Evolutionary conservation across 2,888 invertebrate genomes (phyloP), one percentile per base, ranked within the genome.

Genomic region (Synanthedon myopaeformis): DNA sequence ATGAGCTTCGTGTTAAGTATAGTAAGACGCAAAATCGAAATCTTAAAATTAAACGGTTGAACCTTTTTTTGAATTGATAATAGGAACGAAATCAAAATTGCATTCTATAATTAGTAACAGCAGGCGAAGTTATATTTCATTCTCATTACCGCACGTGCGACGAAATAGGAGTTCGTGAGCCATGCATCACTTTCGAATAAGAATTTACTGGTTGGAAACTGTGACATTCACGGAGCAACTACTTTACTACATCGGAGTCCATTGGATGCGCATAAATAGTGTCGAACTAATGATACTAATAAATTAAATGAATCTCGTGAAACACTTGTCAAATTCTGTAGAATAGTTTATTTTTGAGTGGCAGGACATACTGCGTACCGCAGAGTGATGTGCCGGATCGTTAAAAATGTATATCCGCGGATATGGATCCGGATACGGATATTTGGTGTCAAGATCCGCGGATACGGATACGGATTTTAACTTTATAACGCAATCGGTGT

Each of bases 161-260:
- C 64, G 65, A 68, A 73, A 72, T 72, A 68, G 64, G 66, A 73
- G 65, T 69, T 75, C 76, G 78, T 74, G 75, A 74, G 68, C 66
- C 70, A 72, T 72, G 72, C 69, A 72, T 76, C 70, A 72, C 74
- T 75, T 76, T 80, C 77, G 65, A 74, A 73, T 72, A 69, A 74
- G 76, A 79, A 75, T 76, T 74, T 76, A 72, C 70, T 72, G 67
- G 71, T 71, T 71, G 64, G 64, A 68, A 69, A 69, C 66, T 65
- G 70, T 72, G 75, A 74, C 72, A 70, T 72, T 71, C 68, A 67
- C 67, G 58, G 69, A 64, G 64, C 65, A 63, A 61, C 64, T 65
- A 67, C 67, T 70, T 69, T 69, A 49, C 49, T 54, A 52, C 53
- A 14, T 45, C 45, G 51, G 48, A 53, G 13, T 13, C 13, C n/a